These are phyloP conservation scores for Glossosoma conforme DNA, from an alignment of 1,140 invertebrate genomes.

Conservation along the genomic window DNA sequence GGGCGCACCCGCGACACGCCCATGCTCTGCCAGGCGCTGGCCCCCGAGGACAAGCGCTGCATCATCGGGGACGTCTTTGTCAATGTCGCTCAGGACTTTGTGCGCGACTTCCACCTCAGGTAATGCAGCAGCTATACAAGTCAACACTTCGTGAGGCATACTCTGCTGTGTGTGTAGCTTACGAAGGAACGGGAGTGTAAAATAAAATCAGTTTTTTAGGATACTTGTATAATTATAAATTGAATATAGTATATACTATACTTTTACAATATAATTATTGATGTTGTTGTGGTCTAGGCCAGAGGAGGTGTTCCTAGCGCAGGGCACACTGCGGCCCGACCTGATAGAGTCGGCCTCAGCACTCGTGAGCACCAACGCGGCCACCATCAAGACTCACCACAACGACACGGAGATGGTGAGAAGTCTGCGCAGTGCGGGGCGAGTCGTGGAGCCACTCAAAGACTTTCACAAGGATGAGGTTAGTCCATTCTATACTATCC, in stretches of 20 bases:
- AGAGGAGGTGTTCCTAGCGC: slow-evolving; percentile 81
- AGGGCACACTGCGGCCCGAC: slow-evolving; percentile 94
- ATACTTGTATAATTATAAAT: background rate
- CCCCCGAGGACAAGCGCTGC: slow-evolving; percentile 96
- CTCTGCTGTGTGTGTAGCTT: no score
- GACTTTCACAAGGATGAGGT: slow-evolving; percentile 99
- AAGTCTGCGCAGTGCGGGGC: slow-evolving; percentile 74
- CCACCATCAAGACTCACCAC: slow-evolving; percentile 99
- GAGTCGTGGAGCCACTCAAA: slow-evolving; percentile 95
- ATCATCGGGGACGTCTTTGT: slow-evolving; percentile 99
- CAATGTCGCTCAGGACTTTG: slow-evolving; percentile 78
- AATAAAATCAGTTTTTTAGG: no score
- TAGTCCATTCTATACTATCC: background rate
- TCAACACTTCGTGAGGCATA: no score
- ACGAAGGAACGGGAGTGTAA: no score
- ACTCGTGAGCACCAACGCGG: slow-evolving; percentile 80
- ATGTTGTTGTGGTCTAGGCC: slow-evolving; percentile 44
- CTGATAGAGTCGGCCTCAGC: slow-evolving; percentile 95
- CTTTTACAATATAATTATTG: background rate
- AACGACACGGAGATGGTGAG: slow-evolving; percentile 97
- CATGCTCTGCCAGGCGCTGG: slow-evolving; percentile 78
- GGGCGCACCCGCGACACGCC: slow-evolving; percentile 74
- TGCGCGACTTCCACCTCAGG: slow-evolving; percentile 74
- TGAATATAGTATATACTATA: background rate
- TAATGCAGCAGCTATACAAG: no score